Evolutionary conservation across 2,113 vertebrate genomes (phyloP).

Genomic region (Centropus bengalensis): DNA sequence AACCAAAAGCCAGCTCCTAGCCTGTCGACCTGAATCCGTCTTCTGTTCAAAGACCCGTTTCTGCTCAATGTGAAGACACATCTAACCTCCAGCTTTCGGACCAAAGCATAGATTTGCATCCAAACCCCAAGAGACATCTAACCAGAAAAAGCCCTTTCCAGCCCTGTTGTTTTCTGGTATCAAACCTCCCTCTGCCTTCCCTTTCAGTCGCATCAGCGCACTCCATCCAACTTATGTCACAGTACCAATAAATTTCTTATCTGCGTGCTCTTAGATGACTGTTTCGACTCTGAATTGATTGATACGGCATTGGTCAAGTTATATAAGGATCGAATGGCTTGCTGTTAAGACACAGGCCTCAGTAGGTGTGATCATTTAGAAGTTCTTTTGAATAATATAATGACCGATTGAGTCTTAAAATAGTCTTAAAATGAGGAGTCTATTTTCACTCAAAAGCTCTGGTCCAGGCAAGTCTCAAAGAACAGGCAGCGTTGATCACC

Average conservation of each 20-base stretch:
- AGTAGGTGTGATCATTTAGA: neutral
- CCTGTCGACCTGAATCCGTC: neutral
- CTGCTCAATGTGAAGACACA: neutral
- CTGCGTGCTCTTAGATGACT: neutral
- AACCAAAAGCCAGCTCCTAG: neutral
- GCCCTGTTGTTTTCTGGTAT: neutral
- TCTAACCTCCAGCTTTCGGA: neutral
- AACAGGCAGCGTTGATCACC: fast-evolving
- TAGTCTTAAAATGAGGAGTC: neutral
- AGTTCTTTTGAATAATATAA: neutral
- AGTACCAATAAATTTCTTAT: neutral
- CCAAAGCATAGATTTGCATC: neutral
- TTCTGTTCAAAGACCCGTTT: neutral
- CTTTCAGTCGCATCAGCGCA: neutral
- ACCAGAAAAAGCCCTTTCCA: neutral
- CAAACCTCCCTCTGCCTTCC: neutral
- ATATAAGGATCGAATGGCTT: fast-evolving
- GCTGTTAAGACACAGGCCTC: neutral
- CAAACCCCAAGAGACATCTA: neutral
- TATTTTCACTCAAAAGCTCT: fast-evolving
- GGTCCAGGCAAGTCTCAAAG: neutral
- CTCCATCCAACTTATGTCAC: neutral
- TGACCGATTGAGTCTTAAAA: neutral
- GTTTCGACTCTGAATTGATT: neutral
- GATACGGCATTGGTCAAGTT: neutral